phyloP scores from a whole-genome alignment of 2,797 vertebrate genomes.

The Pipistrellus kuhlii region DNA sequence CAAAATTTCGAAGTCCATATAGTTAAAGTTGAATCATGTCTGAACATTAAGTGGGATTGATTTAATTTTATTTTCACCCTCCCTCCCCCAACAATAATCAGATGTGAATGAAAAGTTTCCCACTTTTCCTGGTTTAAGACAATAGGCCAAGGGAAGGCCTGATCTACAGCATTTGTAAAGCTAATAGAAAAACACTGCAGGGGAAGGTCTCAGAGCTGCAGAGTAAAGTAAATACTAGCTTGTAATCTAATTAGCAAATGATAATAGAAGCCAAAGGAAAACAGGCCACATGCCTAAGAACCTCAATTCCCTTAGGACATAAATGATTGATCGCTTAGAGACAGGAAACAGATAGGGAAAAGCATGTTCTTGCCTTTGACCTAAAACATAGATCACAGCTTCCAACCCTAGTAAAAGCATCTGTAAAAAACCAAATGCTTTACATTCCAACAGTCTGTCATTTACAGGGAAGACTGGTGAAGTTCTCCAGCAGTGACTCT shows the following conservation, averaged over 20 bases:
- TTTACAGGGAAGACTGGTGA: not conserved
- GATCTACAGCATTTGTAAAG: conserved; percentile 70
- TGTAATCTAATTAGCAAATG: conserved; percentile 85
- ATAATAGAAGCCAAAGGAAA: conserved; percentile 83
- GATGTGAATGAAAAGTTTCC: not conserved
- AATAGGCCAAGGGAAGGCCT: conserved; percentile 53
- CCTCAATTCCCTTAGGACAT: conserved; percentile 71
- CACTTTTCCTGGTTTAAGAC: not conserved
- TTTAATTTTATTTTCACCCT: conserved; percentile 14
- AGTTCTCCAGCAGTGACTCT: not conserved
- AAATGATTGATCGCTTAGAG: conserved; percentile 79
- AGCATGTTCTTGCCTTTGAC: conserved; percentile 80
- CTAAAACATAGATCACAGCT: conserved; percentile 74
- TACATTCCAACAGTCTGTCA: conserved; percentile 54
- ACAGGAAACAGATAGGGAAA: conserved; percentile 81
- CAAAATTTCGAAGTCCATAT: not conserved
- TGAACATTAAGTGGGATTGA: conserved; percentile 30
- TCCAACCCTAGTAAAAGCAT: conserved; percentile 58
- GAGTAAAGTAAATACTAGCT: conserved; percentile 77
- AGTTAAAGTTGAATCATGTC: not conserved
- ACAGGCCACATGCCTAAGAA: conserved; percentile 77
- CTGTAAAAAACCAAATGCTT: conserved; percentile 63
- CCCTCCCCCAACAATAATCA: not conserved
- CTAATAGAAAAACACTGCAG: conserved; percentile 79
- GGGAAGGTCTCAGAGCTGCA: conserved; percentile 65